Evolutionary conservation across 2,113 vertebrate species (phyloP).

Genomic region (Gallinago media): DNA sequence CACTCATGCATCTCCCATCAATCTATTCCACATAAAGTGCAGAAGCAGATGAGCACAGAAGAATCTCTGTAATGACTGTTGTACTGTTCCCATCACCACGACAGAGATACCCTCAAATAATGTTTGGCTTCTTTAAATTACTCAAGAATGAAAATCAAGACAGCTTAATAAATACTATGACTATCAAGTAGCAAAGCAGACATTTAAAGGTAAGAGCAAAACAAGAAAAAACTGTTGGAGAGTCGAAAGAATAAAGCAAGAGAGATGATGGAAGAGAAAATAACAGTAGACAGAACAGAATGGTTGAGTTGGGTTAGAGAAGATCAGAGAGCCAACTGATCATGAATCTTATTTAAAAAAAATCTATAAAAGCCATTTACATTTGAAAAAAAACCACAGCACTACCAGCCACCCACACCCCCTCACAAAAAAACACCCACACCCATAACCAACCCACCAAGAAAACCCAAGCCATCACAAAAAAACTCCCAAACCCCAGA

Average conservation of each 20-base stretch:
- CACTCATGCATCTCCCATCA: neutral
- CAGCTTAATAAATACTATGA: neutral
- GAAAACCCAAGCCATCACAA: too few species aligned
- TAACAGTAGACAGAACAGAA: neutral
- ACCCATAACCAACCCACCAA: neutral
- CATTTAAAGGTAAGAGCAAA: neutral
- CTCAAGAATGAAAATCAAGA: neutral
- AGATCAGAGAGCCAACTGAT: neutral
- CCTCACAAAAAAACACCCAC: neutral
- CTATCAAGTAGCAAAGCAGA: neutral
- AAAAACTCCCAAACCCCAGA: neutral
- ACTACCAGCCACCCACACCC: neutral
- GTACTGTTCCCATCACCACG: neutral
- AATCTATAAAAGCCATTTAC: neutral
- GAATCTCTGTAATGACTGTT: neutral
- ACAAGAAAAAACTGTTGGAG: neutral
- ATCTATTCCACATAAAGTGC: neutral
- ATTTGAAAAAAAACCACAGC: neutral
- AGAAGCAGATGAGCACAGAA: neutral
- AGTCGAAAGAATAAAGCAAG: neutral
- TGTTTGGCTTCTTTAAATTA: neutral
- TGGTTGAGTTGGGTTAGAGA: fast-evolving
- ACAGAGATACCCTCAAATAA: neutral
- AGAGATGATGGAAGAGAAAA: neutral
- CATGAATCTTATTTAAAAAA: neutral